Base-by-base conservation (phyloP, 2,888 invertebrate genomes). In the Tachina fera region DNA sequence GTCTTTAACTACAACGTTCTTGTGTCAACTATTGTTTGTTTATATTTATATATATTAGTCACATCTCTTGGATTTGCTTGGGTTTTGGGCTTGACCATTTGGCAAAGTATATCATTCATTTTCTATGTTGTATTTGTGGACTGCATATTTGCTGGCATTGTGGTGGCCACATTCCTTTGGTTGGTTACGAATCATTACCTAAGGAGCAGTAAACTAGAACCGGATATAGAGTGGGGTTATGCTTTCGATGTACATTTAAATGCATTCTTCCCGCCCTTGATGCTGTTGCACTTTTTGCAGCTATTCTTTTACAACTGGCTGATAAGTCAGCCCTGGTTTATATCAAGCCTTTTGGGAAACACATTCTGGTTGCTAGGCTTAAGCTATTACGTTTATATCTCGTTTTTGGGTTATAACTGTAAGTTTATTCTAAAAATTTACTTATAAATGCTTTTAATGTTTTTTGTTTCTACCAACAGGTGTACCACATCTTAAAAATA, bases 181-280 rank as follows among this genome's bases (percentile, higher is more conserved):
- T 96, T 94, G 93, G 94, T 93, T n/a, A 89, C 91, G 47, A 93
- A 93, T 88, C 91, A 91, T 71, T 93, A 91, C 80, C 88, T 93
- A 43, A 90, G 92, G 13, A 90, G 88, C 49, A 93, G 89, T 77
- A 90, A 87, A 76, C 79, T 91, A 9, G 92, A 92, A 74, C 91
- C 91, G 0, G 93, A 92, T 78, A 97, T 99, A 88, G 99, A 99
- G 93, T 99, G 99, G 99, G 99, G 97, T 39, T 99, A 98, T 93
- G 96, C 98, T 19, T 99, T 99, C 93, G 99, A 99, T 93, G 98
- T 99, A 8, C 99, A 99, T 94, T 95, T 99, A 89, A 99, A 99
- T 93, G 99, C 99, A 4, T 98, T 98, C 93, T 99, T 99, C 93
- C 99, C 99, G n/a, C 96, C 98, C 1, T 94, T 99, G 16, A 96